Conservation (phyloP, 1,140 invertebrate genomes). For the Ruditapes philippinarum region DNA sequence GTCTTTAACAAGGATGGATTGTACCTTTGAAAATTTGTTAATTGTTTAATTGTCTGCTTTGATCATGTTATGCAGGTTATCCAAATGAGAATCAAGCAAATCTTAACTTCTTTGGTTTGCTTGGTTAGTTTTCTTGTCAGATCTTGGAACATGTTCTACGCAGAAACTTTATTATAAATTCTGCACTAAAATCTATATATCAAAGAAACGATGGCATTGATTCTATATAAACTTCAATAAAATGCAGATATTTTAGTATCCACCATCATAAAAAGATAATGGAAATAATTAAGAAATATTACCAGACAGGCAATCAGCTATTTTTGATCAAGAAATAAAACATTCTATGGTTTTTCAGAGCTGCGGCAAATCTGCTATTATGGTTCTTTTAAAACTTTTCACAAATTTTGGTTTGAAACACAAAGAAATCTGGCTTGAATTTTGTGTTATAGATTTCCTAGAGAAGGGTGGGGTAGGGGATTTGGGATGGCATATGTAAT, state of each 20-base stretch:
- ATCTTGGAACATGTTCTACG: constrained; percentile 21
- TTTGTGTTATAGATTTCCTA: too few relatives aligned
- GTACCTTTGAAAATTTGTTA: background rate
- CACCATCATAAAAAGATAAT: constrained; percentile 44
- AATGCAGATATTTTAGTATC: constrained; percentile 46
- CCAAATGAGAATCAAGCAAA: constrained; percentile 15
- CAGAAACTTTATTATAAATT: constrained; percentile 17
- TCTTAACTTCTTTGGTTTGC: background rate
- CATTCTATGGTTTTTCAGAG: too few relatives aligned
- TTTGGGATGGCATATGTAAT: too few relatives aligned
- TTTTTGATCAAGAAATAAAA: background rate
- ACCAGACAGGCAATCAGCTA: background rate
- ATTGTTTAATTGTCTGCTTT: background rate
- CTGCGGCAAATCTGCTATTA: too few relatives aligned
- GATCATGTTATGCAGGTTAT: background rate
- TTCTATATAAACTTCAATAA: constrained; percentile 33
- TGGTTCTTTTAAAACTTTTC: too few relatives aligned
- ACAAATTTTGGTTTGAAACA: too few relatives aligned
- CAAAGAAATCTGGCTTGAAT: too few relatives aligned
- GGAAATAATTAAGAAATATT: constrained; percentile 38
- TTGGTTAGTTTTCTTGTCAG: constrained; percentile 18
- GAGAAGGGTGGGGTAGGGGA: too few relatives aligned
- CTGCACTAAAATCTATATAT: constrained; percentile 38
- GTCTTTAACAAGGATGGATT: background rate
- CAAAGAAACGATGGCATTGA: constrained; percentile 41